Conservation (phyloP, 2,888 invertebrate genomes). For the Drosophila tanythrix region DNA sequence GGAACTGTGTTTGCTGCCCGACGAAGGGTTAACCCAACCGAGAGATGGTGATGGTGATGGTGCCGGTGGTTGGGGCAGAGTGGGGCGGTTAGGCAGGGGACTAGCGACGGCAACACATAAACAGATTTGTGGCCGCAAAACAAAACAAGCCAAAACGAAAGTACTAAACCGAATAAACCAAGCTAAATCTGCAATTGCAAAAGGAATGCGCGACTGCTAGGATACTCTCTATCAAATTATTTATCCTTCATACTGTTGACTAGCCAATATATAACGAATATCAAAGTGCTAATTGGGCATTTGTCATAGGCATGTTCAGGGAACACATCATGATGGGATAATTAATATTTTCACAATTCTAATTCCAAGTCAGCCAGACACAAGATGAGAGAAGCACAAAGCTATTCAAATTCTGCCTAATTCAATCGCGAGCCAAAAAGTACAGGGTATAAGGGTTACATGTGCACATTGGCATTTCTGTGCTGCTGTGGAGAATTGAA, state of each 20-base stretch:
- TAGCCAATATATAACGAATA: not conserved
- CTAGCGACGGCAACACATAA: slow-evolving; percentile 50
- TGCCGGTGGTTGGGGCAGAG: not conserved
- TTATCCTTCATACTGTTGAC: not conserved
- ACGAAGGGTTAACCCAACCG: slow-evolving; percentile 33
- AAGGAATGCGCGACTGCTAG: not conserved
- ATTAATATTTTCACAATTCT: not conserved
- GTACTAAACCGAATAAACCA: slow-evolving; percentile 22
- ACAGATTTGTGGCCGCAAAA: slow-evolving; percentile 70
- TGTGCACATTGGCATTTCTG: not conserved
- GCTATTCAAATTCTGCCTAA: not conserved
- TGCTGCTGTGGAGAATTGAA: slow-evolving; percentile 8
- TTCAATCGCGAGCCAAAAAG: not conserved
- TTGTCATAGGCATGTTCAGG: not conserved
- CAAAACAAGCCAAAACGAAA: slow-evolving; percentile 41
- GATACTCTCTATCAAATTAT: not conserved
- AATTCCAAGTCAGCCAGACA: not conserved
- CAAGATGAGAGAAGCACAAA: not conserved
- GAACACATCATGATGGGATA: not conserved
- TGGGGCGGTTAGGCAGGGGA: not conserved
- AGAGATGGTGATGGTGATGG: slow-evolving; percentile 7
- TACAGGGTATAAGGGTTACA: not conserved
- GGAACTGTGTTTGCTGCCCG: not conserved
- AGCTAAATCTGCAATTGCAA: slow-evolving; percentile 11
- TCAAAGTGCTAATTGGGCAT: not conserved